Evolutionary conservation across 2,113 vertebrate genomes (phyloP).

Genomic region (Cygnus buccinator): DNA sequence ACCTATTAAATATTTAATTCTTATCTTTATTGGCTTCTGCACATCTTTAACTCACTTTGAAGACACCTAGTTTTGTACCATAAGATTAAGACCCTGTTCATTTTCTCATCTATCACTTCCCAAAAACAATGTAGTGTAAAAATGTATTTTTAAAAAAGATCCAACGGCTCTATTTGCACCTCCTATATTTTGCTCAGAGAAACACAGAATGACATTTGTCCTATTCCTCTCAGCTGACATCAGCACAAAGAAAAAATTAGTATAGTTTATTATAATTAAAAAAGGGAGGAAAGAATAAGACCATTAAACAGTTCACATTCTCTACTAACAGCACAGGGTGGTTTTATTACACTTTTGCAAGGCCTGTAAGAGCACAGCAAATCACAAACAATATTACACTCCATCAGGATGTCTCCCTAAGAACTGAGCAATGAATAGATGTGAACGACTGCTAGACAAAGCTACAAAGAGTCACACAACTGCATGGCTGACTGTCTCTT

Average conservation of each 20-base stretch:
- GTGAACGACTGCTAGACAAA: neutral
- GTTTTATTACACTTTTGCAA: neutral
- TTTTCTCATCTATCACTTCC: neutral
- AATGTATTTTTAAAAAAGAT: neutral
- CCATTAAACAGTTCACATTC: neutral
- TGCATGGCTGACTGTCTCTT: neutral
- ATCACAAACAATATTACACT: neutral
- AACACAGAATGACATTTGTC: neutral
- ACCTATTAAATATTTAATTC: constrained; percentile 82
- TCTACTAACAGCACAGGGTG: neutral
- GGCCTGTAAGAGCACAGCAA: neutral
- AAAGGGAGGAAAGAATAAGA: neutral
- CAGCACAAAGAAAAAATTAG: neutral
- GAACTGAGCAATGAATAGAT: neutral
- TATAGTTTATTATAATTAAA: neutral
- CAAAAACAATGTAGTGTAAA: neutral
- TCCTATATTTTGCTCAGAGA: neutral
- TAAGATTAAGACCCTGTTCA: neutral
- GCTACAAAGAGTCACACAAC: neutral
- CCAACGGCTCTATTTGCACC: neutral
- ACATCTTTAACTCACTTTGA: constrained; percentile 73
- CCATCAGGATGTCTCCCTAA: neutral
- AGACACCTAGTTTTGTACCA: neutral
- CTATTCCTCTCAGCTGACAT: neutral
- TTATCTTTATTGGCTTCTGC: constrained; percentile 76